Percentiles rank a stretch among this genome's conserved stretches.
Conservation (phyloP, 2,797 vertebrate species). For the Mastacembelus armatus region DNA sequence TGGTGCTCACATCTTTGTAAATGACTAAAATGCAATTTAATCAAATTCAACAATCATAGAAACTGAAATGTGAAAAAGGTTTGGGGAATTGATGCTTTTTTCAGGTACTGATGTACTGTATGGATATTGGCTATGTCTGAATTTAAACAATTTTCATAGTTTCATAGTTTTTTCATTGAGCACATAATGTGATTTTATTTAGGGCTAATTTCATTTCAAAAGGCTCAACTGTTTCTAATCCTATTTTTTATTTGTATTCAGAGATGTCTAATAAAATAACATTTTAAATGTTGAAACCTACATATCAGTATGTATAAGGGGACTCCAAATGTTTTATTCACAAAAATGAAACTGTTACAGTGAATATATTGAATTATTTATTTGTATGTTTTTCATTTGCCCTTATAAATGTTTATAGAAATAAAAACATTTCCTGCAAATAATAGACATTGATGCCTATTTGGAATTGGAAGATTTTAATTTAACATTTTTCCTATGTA, state of each 20-base stretch:
- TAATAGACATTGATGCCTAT: conserved; percentile 55
- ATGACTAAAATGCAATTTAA: conserved; percentile 48
- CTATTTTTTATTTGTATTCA: conserved; percentile 84
- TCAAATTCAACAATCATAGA: conserved; percentile 60
- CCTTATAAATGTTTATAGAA: conserved; percentile 29
- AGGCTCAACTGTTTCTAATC: conserved; percentile 72
- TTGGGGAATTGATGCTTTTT: conserved; percentile 74
- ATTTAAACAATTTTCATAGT: conserved; percentile 51
- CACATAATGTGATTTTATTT: conserved; percentile 84
- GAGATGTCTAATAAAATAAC: conserved; percentile 78
- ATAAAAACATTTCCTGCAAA: conserved; percentile 36
- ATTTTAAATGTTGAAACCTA: conserved; percentile 83
- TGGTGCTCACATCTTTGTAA: conserved; percentile 53
- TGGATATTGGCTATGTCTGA: conserved; percentile 74
- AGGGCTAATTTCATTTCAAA: conserved; percentile 81
- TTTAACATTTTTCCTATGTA: conserved; percentile 13
- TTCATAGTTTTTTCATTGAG: conserved; percentile 81
- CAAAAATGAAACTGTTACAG: conserved; percentile 50
- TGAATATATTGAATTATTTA: conserved; percentile 55
- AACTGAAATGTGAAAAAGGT: conserved; percentile 69
- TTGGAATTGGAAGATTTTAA: conserved; percentile 31
- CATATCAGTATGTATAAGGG: conserved; percentile 70
- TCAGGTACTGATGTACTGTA: conserved; percentile 69
- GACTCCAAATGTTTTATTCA: conserved; percentile 65
- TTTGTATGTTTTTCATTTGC: conserved; percentile 31